Conservation (phyloP, 1,140 invertebrate species). For the Phortica variegata region DNA sequence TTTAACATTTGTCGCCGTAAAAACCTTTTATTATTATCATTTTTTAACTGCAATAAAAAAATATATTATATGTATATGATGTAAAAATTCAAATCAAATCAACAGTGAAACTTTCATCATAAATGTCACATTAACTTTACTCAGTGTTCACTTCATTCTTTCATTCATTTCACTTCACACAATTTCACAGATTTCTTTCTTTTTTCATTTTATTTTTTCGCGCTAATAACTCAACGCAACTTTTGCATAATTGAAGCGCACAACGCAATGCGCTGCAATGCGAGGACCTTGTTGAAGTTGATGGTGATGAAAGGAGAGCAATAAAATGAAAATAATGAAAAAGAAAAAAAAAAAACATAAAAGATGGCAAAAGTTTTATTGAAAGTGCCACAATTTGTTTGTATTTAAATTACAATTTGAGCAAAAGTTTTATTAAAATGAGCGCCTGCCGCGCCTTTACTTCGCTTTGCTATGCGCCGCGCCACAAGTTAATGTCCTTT, state of each 20-base stretch:
- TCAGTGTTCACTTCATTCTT: no score
- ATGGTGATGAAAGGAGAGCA: not conserved
- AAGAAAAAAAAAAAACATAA: conserved; percentile 11
- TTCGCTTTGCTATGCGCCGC: not conserved
- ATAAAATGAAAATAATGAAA: no score
- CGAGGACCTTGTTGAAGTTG: not conserved
- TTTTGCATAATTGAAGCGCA: not conserved
- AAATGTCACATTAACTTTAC: conserved; percentile 20
- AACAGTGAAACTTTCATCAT: conserved; percentile 20
- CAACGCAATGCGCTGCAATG: not conserved
- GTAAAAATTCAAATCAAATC: conserved; percentile 1
- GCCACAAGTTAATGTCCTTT: not conserved
- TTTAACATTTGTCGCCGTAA: not conserved
- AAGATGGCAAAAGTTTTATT: conserved; percentile 53
- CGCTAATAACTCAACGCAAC: conserved; percentile 42
- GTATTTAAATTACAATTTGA: conserved; percentile 52
- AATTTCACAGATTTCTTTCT: conserved; percentile 5
- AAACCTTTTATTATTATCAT: no score
- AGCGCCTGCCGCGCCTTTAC: conserved; percentile 20
- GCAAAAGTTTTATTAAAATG: conserved; percentile 37
- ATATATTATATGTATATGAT: not conserved
- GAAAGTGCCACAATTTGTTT: conserved; percentile 54
- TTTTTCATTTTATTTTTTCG: conserved; percentile 41
- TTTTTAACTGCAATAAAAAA: not conserved
- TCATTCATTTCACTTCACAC: conserved; percentile 8